A percentile compares a stretch with the other conserved stretches of the same genome.
Evolutionary conservation across 2,888 invertebrate species (phyloP).

Genomic region (Agrypnus murinus): DNA sequence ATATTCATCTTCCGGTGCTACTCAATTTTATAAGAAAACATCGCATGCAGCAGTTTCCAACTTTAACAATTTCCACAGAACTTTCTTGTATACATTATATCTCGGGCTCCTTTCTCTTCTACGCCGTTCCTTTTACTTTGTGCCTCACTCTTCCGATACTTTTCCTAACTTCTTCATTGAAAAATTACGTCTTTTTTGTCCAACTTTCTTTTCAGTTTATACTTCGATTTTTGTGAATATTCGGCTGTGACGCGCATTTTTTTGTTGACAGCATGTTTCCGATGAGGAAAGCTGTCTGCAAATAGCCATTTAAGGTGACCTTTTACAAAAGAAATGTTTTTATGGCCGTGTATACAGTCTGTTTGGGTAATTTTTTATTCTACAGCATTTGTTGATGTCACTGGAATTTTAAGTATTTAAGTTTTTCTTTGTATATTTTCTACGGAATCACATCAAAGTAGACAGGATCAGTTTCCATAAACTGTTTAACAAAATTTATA

Average conservation of each 20-base stretch:
- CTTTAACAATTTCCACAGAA: conserved; percentile 65
- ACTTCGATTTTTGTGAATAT: conserved; percentile 32
- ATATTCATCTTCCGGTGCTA: conserved; percentile 65
- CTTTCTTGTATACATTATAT: conserved; percentile 61
- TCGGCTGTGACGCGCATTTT: conserved; percentile 14
- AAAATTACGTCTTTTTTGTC: conserved; percentile 47
- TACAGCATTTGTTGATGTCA: no score
- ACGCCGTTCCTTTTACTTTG: conserved; percentile 39
- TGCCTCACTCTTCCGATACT: conserved; percentile 44
- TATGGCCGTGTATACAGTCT: not conserved
- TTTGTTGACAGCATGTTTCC: conserved; percentile 35
- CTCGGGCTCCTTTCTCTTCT: conserved; percentile 43
- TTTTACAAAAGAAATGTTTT: not conserved
- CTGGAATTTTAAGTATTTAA: no score
- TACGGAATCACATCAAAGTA: no score
- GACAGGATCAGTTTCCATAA: no score
- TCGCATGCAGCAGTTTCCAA: conserved; percentile 65
- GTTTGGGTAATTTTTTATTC: no score
- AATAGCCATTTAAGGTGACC: conserved; percentile 33
- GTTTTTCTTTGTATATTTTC: no score
- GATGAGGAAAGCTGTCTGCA: conserved; percentile 24
- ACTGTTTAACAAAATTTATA: no score
- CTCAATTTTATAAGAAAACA: conserved; percentile 65
- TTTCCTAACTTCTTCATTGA: conserved; percentile 48
- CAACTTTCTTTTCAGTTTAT: conserved; percentile 42